These are phyloP conservation scores for Timandra comae DNA, from an alignment of 2,888 invertebrate species.

Conservation along the genomic window DNA sequence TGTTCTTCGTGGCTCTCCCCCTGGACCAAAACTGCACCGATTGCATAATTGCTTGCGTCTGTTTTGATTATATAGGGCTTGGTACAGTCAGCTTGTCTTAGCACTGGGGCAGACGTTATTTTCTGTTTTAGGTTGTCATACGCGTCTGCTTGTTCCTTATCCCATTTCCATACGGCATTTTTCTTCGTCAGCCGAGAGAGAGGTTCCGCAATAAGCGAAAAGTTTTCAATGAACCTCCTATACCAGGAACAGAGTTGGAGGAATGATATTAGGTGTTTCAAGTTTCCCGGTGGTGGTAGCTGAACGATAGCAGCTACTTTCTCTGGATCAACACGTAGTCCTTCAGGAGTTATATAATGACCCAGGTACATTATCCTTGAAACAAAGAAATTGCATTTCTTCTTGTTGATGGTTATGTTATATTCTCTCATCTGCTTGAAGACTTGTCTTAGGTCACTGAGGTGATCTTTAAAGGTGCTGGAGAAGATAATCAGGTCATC, in stretches of 20 bases:
- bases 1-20: no score
- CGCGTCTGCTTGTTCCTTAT: background rate
- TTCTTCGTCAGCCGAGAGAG: background rate
- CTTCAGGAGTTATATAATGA: background rate
- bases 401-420: background rate
- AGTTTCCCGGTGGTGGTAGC: constrained; percentile 14
- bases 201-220: constrained; percentile 11
- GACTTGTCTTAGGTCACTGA: constrained; percentile 15
- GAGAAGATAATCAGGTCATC: constrained; percentile 29
- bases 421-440: background rate
- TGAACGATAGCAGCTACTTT: constrained; percentile 13
- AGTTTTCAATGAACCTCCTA: constrained; percentile 22
- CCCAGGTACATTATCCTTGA: background rate
- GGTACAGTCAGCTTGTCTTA: constrained; percentile 2
- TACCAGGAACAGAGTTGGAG: constrained; percentile 23
- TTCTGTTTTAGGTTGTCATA: background rate
- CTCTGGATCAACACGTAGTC: constrained; percentile 16
- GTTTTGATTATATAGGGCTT: constrained; percentile 8
- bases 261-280: constrained; percentile 17
- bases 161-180: background rate
- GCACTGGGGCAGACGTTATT: background rate
- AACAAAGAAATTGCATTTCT: constrained; percentile 10
- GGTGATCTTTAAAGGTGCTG: constrained; percentile 17
- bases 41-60: constrained; percentile 8
- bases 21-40: constrained; percentile 14